Base-by-base conservation (phyloP, 2,797 vertebrate species). In the Dendrocincla fuliginosa region DNA sequence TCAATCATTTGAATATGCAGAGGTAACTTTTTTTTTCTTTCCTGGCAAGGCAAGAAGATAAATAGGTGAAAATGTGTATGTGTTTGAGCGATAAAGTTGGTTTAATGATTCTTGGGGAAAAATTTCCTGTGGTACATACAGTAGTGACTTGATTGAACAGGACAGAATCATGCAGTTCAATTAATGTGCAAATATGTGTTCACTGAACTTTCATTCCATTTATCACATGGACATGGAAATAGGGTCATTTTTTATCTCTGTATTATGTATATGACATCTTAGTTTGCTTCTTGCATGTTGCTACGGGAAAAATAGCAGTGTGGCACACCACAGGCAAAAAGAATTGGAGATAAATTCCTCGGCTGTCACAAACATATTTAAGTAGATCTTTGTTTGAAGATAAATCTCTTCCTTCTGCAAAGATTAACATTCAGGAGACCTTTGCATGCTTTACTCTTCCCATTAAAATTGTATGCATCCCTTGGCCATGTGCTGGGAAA, bases 191-290 rank as follows among this genome's bases (percentile, higher is more conserved):
- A 98, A 98, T 97, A 94, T 76, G 97, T 97, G 95, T 95, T 95
- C 96, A 95, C 97, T 95, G 96, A 97, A 94, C 97, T 96, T 95
- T 91, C 96, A 94, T 97, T 96, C 96, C 95, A 97, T 97, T 98
- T 97, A 97, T 98, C 97, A 97, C 90, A 93, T 94, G 96, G 95
- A 95, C 87, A 41, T 92, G 95, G 95, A 98, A 97, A 97, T 97
- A 96, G 97, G 97, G 97, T 97, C 95, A 97, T 98, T 97, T 96
- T 96, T 98, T 98, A 98, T 98, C 97, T 98, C 94, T 95, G 67
- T 97, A 97, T 97, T 98, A 98, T 97, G 97, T 96, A 97, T 97
- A 97, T 98, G 97, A 98, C 98, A 97, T 98, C 97, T 98, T 97
- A 96, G 96, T 97, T 96, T 96, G 95, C 97, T 96, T 96, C 97